Percentiles rank a stretch among this genome's conserved stretches.
Conservation (phyloP, 1,140 invertebrate species). For the Maconellicoccus hirsutus region DNA sequence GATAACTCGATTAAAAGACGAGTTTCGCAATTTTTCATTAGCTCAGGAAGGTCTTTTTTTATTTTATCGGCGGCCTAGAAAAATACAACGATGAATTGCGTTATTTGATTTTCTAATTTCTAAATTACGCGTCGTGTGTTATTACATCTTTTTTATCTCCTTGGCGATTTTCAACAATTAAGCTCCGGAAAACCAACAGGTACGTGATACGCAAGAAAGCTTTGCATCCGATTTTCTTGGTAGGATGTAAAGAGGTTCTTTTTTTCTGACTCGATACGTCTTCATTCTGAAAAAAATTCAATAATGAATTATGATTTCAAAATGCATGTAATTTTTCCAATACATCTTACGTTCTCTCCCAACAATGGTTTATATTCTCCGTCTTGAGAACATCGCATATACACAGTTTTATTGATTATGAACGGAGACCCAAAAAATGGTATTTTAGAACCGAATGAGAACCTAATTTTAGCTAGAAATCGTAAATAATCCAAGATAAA, state of each 20-base stretch:
- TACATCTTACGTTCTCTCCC: no score
- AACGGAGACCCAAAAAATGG: neutral
- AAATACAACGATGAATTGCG: neutral
- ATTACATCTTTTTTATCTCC: neutral
- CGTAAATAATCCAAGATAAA: neutral
- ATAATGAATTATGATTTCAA: no score
- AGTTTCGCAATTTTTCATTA: neutral
- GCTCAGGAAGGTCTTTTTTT: neutral
- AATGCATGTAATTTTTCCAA: neutral
- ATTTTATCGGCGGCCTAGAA: neutral
- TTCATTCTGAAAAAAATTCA: neutral
- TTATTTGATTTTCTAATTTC: neutral
- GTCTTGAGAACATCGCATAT: neutral
- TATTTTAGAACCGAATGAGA: neutral
- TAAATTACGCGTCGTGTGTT: neutral
- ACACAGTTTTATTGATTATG: neutral
- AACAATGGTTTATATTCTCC: neutral
- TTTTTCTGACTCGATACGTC: neutral
- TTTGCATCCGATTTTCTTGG: neutral
- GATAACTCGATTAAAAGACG: neutral
- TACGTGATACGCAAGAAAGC: neutral
- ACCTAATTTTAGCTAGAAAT: neutral
- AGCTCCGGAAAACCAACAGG: neutral
- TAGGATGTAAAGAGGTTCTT: neutral
- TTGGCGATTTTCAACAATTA: neutral